These are phyloP conservation scores for Malurus melanocephalus DNA, from an alignment of 2,113 vertebrate genomes.

Conservation along the genomic window DNA sequence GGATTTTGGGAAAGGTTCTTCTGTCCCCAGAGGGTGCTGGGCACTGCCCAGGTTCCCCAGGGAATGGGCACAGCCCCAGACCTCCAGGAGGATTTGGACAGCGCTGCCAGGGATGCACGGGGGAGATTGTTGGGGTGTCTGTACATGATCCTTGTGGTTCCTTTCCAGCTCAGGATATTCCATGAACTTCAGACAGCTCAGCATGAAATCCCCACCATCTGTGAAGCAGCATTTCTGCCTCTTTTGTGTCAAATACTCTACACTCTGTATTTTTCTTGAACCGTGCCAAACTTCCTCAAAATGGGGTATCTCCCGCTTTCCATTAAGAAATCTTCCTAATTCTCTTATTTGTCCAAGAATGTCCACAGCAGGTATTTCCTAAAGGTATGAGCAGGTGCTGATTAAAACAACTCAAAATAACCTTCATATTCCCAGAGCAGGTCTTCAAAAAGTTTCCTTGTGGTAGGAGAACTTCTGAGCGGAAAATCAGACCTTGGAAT, in stretches of 20 bases:
- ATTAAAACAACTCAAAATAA: neutral
- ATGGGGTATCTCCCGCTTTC: neutral
- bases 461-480: neutral
- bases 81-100: neutral
- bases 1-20: neutral
- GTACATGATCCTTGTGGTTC: neutral
- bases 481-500: neutral
- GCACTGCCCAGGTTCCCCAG: neutral
- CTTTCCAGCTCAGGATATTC: neutral
- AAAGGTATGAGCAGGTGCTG: neutral
- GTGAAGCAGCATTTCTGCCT: neutral
- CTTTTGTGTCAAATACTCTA: neutral
- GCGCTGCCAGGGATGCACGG: fast-evolving
- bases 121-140: neutral
- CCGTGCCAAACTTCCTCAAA: neutral
- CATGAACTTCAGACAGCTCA: neutral
- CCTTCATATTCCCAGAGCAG: neutral
- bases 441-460: neutral
- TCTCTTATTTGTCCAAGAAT: neutral
- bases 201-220: neutral
- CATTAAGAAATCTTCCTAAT: neutral
- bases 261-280: neutral
- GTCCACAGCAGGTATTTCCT: neutral
- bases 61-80: neutral
- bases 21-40: neutral